A percentile compares a stretch with the other conserved stretches of the same genome.
Evolutionary conservation across 2,888 invertebrate species (phyloP).

Genomic region (Tenthredo scrophulariae): DNA sequence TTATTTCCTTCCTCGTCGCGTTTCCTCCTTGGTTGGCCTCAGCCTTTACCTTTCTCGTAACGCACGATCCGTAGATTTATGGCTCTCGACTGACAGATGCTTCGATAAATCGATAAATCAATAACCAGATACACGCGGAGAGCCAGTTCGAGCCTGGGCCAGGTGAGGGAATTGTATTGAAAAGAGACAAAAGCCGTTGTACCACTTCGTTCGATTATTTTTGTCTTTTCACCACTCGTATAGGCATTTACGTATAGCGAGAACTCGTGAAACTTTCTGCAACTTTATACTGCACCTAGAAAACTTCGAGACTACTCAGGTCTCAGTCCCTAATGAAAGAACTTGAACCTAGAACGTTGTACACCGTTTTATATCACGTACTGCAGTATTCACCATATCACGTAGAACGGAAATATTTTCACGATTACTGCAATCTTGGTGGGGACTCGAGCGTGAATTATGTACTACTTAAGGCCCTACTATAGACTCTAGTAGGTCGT

Average conservation of each 20-base stretch:
- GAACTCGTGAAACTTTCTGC: slow-evolving; percentile 12
- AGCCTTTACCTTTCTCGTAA: slow-evolving; percentile 48
- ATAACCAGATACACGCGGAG: slow-evolving; percentile 33
- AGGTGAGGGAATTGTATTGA: slow-evolving; percentile 26
- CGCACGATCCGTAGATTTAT: slow-evolving; percentile 52
- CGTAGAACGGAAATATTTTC: slow-evolving; percentile 43
- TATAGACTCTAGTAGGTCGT: slow-evolving; percentile 60
- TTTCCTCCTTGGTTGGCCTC: slow-evolving; percentile 13
- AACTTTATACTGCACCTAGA: neutral
- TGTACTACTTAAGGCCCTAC: slow-evolving; percentile 65
- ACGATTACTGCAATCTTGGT: slow-evolving; percentile 61
- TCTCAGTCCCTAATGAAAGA: neutral
- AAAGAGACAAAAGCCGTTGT: slow-evolving; percentile 47
- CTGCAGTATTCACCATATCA: neutral
- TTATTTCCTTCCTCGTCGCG: slow-evolving; percentile 1
- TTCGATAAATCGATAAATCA: slow-evolving; percentile 52
- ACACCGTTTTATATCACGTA: neutral
- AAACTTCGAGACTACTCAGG: neutral
- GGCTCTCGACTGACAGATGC: slow-evolving; percentile 49
- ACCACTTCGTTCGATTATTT: slow-evolving; percentile 16
- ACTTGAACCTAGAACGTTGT: neutral
- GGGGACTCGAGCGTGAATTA: slow-evolving; percentile 71
- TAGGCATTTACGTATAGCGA: neutral
- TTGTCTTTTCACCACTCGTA: neutral
- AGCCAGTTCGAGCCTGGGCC: slow-evolving; percentile 18